Evolutionary conservation across 2,113 vertebrate genomes (phyloP).

Genomic region (Tragulus kanchil): DNA sequence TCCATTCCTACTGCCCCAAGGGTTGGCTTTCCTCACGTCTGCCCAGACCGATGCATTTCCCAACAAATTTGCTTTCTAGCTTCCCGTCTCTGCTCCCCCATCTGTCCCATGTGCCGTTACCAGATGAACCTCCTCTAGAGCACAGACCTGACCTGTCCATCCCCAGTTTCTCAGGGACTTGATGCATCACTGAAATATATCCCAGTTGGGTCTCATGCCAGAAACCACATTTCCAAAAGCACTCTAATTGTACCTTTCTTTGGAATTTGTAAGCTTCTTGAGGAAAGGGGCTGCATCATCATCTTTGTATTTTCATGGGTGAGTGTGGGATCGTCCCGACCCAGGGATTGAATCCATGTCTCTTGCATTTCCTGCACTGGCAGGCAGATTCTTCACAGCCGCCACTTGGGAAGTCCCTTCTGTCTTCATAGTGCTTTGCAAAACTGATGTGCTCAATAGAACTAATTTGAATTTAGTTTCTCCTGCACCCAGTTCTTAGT

Average conservation of each 20-base stretch:
- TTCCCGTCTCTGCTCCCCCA: background rate
- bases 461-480: constrained; percentile 14
- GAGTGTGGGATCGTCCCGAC: background rate
- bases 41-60: background rate
- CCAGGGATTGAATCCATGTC: background rate
- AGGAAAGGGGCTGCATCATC: background rate
- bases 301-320: background rate
- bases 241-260: background rate
- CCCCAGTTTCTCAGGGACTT: background rate
- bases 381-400: background rate
- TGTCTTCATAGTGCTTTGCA: background rate
- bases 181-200: background rate
- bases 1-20: background rate
- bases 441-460: background rate
- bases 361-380: background rate
- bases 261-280: background rate
- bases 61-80: background rate
- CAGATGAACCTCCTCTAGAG: background rate
- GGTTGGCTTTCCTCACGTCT: background rate
- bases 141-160: background rate
- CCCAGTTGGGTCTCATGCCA: background rate
- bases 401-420: background rate
- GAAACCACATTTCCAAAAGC: background rate
- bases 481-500: background rate
- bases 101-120: background rate